A percentile compares a stretch with the other conserved stretches of the same genome.
These are phyloP conservation scores for Tragopan temminckii DNA, from an alignment of 2,797 vertebrate genomes.

Conservation along the genomic window DNA sequence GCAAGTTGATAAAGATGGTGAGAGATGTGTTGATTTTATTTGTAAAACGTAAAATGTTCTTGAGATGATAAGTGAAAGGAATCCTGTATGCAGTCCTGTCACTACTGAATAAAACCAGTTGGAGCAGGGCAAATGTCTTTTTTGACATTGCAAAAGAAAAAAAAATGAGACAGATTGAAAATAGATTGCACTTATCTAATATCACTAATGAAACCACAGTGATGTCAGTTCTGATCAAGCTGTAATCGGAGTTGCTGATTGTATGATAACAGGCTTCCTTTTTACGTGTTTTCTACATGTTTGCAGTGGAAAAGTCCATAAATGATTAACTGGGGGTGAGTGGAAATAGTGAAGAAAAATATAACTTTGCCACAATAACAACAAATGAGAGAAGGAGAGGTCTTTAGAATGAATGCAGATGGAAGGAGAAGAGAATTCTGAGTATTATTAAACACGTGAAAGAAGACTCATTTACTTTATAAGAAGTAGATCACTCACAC, in stretches of 20 bases:
- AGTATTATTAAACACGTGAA: constrained; percentile 79
- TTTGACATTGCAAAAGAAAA: constrained; percentile 45
- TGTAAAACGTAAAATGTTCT: constrained; percentile 30
- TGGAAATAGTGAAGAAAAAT: constrained; percentile 88
- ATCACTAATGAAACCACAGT: constrained; percentile 84
- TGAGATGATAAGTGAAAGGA: constrained; percentile 42
- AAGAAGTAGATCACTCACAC: constrained; percentile 79
- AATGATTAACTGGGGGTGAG: constrained; percentile 87
- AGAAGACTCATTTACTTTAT: constrained; percentile 84
- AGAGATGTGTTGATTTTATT: constrained; percentile 13
- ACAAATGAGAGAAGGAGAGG: constrained; percentile 73
- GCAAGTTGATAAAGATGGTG: constrained; percentile 52
- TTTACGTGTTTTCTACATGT: constrained; percentile 80
- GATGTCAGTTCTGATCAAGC: constrained; percentile 86
- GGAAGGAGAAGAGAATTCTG: constrained; percentile 70
- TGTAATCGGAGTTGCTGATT: constrained; percentile 80
- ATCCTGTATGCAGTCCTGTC: not conserved
- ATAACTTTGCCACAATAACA: constrained; percentile 86
- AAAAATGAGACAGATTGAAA: constrained; percentile 68
- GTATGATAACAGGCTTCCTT: constrained; percentile 84
- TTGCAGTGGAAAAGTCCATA: constrained; percentile 84
- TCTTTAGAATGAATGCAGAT: constrained; percentile 70
- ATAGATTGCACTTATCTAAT: constrained; percentile 77
- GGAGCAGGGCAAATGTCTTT: not conserved
- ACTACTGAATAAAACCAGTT: not conserved